Base-by-base conservation (phyloP, 2,113 vertebrate genomes). In the Mesocricetus auratus region DNA sequence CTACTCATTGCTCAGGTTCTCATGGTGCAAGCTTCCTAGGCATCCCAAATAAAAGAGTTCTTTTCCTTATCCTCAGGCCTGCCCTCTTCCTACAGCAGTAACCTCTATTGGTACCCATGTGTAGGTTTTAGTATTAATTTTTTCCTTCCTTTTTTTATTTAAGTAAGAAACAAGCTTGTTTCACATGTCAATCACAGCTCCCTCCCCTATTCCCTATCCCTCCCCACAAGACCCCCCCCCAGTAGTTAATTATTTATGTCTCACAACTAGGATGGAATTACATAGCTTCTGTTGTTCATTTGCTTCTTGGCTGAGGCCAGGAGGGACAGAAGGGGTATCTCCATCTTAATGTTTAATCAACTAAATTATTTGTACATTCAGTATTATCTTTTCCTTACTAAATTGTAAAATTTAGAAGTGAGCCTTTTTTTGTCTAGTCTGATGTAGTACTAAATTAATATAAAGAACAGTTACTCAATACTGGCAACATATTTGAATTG, bases 161-260 rank as follows among this genome's bases (percentile, higher is more conserved):
- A n/a, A n/a, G n/a, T n/a, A n/a, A n/a, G n/a, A n/a, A n/a, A n/a
- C n/a, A n/a, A n/a, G n/a, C n/a, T n/a, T n/a, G n/a, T n/a, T n/a
- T n/a, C n/a, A n/a, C n/a, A n/a, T n/a, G n/a, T n/a, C n/a, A n/a
- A n/a, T n/a, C n/a, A n/a, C n/a, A n/a, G n/a, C n/a, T n/a, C n/a
- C n/a, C n/a, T n/a, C n/a, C n/a, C n/a, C n/a, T n/a, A n/a, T n/a
- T n/a, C n/a, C n/a, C n/a, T n/a, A n/a, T n/a, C n/a, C n/a, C n/a
- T n/a, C n/a, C n/a, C n/a, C n/a, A n/a, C n/a, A n/a, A n/a, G n/a
- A n/a, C n/a, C n/a, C n/a, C n/a, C n/a, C n/a, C n/a, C n/a, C n/a
- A n/a, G n/a, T n/a, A n/a, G 77, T 90, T 90, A 33, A 39, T 62
- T 91, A 56, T 60, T 91, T 90, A 45, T 42, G 42, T 92, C 22